These are phyloP conservation scores for Hippasteria phrygiana DNA, from an alignment of 53 echinoderm and acorn worm genomes.

Conservation along the genomic window DNA sequence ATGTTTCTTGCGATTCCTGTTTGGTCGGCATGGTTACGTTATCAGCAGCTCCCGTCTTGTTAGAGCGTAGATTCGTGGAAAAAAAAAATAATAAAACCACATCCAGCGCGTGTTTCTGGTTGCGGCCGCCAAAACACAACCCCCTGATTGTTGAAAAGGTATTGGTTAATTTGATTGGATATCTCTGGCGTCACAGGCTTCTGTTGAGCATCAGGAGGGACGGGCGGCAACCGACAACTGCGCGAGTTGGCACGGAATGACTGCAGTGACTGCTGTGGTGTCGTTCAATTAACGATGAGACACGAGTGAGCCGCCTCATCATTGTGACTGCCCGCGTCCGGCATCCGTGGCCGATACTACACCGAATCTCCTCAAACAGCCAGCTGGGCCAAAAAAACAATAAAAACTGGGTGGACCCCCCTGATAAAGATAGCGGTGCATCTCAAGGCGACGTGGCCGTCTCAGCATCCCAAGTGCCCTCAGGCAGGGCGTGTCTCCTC, in stretches of 20 bases:
- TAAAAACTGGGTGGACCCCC: not conserved
- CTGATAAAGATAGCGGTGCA: not conserved
- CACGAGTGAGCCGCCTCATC: not conserved
- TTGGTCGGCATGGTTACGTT: too few species aligned
- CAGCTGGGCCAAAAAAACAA: not conserved
- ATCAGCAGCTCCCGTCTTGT: too few species aligned
- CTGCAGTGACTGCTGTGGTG: not conserved
- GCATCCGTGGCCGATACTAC: not conserved
- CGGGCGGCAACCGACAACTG: not conserved
- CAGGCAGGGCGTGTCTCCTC: not conserved
- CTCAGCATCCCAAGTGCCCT: not conserved
- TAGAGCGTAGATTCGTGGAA: too few species aligned
- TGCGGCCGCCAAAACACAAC: not conserved
- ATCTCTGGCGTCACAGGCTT: too few species aligned
- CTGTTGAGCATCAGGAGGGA: not conserved
- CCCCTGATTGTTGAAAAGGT: conserved; percentile 19
- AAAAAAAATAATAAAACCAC: too few species aligned
- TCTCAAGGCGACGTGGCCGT: not conserved
- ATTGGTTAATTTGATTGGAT: not conserved
- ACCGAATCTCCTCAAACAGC: not conserved
- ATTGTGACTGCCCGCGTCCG: not conserved
- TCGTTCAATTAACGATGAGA: not conserved
- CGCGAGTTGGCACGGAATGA: not conserved
- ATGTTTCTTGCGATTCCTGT: too few species aligned
- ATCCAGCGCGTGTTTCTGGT: not conserved